Conservation (phyloP, 2,888 invertebrate genomes). For the Pegoplata infirma region DNA sequence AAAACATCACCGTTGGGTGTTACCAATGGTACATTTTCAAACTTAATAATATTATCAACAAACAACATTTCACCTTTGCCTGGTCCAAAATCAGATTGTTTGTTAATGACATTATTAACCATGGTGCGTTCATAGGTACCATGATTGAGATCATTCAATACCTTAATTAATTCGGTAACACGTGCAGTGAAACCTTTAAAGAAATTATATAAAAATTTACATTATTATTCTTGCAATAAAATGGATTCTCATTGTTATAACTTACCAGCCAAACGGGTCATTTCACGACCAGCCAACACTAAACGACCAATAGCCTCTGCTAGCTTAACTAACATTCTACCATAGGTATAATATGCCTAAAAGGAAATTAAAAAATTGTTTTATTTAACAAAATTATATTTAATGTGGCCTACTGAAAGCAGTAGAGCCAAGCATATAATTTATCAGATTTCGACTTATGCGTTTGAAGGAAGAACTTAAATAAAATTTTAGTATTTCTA, state of each 20-base stretch:
- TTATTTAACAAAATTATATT: no score
- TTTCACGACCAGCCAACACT: slow-evolving; percentile 95
- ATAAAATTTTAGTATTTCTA: no score
- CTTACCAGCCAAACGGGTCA: slow-evolving; percentile 92
- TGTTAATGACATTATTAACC: slow-evolving; percentile 77
- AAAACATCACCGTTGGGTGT: slow-evolving; percentile 99
- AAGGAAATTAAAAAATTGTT: background rate
- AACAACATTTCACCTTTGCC: slow-evolving; percentile 89
- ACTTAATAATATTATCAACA: slow-evolving; percentile 92
- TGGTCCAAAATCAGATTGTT: slow-evolving; percentile 80
- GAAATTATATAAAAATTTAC: background rate
- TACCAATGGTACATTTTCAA: slow-evolving; percentile 95
- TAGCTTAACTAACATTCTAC: slow-evolving; percentile 88
- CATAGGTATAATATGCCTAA: slow-evolving; percentile 96
- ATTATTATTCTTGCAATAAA: background rate
- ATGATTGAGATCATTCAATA: slow-evolving; percentile 89
- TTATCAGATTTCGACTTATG: no score
- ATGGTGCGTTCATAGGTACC: slow-evolving; percentile 85
- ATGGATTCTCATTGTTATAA: background rate
- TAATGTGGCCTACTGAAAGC: no score
- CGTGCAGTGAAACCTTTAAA: slow-evolving; percentile 87
- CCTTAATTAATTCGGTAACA: slow-evolving; percentile 92
- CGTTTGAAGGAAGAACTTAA: no score
- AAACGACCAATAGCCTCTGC: slow-evolving; percentile 98
- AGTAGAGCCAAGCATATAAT: no score